phyloP scores from a whole-genome alignment of 2,113 vertebrate genomes.

The Fregetta grallaria region DNA sequence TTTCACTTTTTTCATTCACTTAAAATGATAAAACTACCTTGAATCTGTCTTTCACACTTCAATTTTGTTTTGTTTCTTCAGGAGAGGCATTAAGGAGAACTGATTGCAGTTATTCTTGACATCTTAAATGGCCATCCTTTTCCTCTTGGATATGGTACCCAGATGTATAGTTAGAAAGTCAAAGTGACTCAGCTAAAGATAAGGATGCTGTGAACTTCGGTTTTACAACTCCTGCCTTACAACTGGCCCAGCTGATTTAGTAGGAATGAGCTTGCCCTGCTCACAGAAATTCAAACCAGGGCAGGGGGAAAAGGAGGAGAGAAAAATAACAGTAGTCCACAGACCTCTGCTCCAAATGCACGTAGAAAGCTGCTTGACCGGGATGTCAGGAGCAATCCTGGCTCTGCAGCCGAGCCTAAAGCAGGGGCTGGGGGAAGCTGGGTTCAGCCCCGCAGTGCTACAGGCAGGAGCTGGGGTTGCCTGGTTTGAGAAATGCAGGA shows the following conservation, averaged over 20 bases:
- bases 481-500: neutral
- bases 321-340: neutral
- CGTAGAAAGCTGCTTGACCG: accelerated
- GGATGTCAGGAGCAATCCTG: neutral
- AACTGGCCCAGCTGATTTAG: conserved; percentile 26
- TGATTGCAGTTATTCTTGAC: conserved; percentile 48
- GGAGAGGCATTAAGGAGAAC: conserved; percentile 12
- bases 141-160: conserved; percentile 48
- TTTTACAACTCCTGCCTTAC: conserved; percentile 46
- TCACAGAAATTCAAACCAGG: neutral
- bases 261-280: neutral
- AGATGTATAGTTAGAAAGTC: conserved; percentile 59
- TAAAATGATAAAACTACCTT: neutral
- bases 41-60: conserved; percentile 15
- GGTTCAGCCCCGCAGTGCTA: neutral
- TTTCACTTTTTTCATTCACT: neutral
- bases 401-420: neutral
- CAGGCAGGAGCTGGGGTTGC: neutral
- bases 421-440: neutral
- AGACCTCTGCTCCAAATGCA: neutral
- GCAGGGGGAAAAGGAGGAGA: neutral
- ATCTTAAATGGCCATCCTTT: conserved; percentile 47
- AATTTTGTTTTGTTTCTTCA: conserved; percentile 49
- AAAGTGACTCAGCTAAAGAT: conserved; percentile 49
- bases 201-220: conserved; percentile 30